A percentile compares a stretch with the other conserved stretches of the same genome.
These are phyloP conservation scores for Morpho deidamia DNA, from an alignment of 2,888 invertebrate genomes.

Conservation along the genomic window DNA sequence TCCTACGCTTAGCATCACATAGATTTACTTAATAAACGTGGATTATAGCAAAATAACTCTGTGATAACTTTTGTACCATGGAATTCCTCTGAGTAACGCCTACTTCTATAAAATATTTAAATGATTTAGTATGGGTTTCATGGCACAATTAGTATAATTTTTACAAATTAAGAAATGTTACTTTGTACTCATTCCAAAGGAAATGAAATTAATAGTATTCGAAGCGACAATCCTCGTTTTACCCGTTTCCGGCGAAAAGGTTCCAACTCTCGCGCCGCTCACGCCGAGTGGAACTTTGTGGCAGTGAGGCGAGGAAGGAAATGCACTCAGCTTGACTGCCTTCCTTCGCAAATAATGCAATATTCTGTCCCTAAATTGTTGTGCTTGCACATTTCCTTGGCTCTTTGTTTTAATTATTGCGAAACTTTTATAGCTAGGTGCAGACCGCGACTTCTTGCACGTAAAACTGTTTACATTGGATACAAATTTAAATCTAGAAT, in stretches of 20 bases:
- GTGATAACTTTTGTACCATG: no score
- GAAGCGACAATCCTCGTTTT: slow-evolving; percentile 7
- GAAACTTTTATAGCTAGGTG: not conserved
- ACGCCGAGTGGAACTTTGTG: slow-evolving; percentile 4
- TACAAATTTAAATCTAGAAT: no score
- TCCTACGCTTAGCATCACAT: no score
- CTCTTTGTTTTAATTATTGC: slow-evolving; percentile 12
- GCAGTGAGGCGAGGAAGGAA: slow-evolving; percentile 10
- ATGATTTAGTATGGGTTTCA: no score
- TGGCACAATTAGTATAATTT: no score
- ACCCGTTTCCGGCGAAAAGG: slow-evolving; percentile 4
- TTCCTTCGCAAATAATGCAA: slow-evolving; percentile 18
- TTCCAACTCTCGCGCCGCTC: slow-evolving; percentile 2
- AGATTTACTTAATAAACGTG: no score
- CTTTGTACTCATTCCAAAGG: not conserved
- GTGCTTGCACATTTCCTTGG: slow-evolving; percentile 7
- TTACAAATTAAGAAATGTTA: not conserved
- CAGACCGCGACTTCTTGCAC: no score
- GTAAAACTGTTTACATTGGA: no score
- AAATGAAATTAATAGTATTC: slow-evolving; percentile 5
- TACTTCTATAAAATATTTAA: no score
- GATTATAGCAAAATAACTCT: no score
- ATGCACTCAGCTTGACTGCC: slow-evolving; percentile 9
- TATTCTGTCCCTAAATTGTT: slow-evolving; percentile 12
- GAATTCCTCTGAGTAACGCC: no score